Conservation (phyloP, 2,888 invertebrate species). For the Gonocerus acuteangulatus region DNA sequence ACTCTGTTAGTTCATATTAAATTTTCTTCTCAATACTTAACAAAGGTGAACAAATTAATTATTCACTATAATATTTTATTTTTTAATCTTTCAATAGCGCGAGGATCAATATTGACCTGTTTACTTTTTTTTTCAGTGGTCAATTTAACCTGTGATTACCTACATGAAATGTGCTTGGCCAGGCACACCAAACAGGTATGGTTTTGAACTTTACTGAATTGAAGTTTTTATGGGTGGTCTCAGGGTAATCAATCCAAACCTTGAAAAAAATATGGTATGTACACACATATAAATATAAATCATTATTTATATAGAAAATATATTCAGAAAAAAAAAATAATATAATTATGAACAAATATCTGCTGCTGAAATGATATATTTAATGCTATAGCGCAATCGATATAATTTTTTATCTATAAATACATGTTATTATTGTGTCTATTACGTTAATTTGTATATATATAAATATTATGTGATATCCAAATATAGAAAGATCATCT, state of each 20-base stretch:
- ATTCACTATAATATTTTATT: no score
- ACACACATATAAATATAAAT: conserved; percentile 2
- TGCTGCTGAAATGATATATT: conserved; percentile 1
- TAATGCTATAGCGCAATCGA: neutral
- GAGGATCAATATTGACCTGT: no score
- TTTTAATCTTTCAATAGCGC: no score
- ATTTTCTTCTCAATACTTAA: no score
- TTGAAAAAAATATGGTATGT: neutral
- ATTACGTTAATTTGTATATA: conserved; percentile 12
- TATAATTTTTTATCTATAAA: conserved; percentile 18
- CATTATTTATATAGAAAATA: conserved; percentile 5
- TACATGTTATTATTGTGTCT: conserved; percentile 5
- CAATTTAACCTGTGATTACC: neutral
- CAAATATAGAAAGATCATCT: neutral
- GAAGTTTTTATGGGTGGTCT: conserved; percentile 9
- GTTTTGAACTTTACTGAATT: neutral
- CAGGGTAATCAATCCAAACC: conserved; percentile 15
- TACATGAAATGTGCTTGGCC: neutral
- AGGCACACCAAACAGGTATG: conserved; percentile 4
- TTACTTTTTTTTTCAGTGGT: neutral
- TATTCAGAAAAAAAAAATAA: neutral
- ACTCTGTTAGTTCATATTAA: no score
- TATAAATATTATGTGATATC: conserved; percentile 4
- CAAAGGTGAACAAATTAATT: no score
- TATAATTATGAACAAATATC: neutral